phyloP scores from a whole-genome alignment of 2,797 vertebrate genomes.

The Myotis vivesi region DNA sequence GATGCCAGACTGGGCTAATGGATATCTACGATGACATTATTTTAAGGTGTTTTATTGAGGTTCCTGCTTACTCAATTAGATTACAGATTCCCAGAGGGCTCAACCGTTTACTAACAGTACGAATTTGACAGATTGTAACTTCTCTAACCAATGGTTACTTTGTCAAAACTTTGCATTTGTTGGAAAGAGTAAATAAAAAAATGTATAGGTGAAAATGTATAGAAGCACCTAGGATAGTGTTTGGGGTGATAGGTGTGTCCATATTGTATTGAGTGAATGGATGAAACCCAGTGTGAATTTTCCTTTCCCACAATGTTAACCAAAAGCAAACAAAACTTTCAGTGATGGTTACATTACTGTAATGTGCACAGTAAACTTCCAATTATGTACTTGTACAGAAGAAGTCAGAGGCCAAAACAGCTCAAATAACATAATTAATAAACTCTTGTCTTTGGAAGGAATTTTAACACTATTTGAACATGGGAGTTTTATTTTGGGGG shows the following conservation, averaged over 20 bases:
- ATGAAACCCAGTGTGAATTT: not conserved
- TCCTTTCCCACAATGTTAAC: not conserved
- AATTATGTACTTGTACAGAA: not conserved
- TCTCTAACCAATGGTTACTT: conserved; percentile 1
- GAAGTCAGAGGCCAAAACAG: not conserved
- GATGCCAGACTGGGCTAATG: not conserved
- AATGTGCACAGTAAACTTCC: not conserved
- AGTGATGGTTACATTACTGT: not conserved
- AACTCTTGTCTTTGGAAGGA: not conserved
- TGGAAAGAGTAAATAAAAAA: not conserved
- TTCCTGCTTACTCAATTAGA: not conserved
- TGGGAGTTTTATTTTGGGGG: not conserved
- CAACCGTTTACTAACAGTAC: not conserved
- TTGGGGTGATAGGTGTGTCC: not conserved
- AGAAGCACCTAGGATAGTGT: not conserved
- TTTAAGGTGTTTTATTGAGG: not conserved
- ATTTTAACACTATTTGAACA: not conserved
- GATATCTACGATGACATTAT: not conserved
- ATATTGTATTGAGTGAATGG: not conserved
- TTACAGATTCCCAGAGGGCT: not conserved
- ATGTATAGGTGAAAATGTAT: not conserved
- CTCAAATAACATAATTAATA: conserved; percentile 18
- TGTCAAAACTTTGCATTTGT: not conserved
- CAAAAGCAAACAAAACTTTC: not conserved
- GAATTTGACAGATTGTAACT: not conserved